These are phyloP conservation scores for Calameuta idolon DNA, from an alignment of 2,888 invertebrate species.

Conservation along the genomic window DNA sequence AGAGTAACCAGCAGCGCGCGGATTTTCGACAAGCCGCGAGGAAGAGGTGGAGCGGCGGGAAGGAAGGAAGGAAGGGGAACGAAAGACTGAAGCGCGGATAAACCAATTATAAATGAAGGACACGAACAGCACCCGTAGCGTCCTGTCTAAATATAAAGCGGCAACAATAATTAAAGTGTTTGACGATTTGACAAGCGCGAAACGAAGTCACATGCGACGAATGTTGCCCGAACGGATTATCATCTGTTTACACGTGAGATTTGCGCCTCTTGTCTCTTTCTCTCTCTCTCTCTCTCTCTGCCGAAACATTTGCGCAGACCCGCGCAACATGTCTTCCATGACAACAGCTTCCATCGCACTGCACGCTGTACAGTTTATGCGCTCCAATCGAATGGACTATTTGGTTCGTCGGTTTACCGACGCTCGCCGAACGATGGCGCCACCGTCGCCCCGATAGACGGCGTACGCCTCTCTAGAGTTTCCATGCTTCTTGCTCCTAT, in stretches of 20 bases:
- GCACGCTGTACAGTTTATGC: not conserved
- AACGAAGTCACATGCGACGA: constrained; percentile 50
- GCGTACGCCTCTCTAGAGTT: not conserved
- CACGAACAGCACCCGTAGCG: constrained; percentile 23
- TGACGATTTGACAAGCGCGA: constrained; percentile 52
- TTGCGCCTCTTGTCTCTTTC: constrained; percentile 29
- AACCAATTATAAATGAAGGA: constrained; percentile 26
- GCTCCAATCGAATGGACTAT: not conserved
- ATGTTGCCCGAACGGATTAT: constrained; percentile 47
- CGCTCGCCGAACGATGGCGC: not conserved
- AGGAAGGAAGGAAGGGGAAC: constrained; percentile 27
- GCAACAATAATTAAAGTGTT: constrained; percentile 54
- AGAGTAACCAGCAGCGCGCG: not conserved
- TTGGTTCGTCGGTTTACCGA: not conserved
- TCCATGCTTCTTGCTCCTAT: not conserved
- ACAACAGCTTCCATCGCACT: not conserved
- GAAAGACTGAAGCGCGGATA: constrained; percentile 2
- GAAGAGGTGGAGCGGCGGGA: constrained; percentile 19
- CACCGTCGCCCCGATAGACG: not conserved
- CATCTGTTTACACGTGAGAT: constrained; percentile 47
- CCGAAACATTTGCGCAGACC: not conserved
- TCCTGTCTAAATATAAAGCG: constrained; percentile 46
- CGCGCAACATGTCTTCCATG: not conserved
- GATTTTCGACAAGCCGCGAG: constrained; percentile 34
- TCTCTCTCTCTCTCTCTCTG: not conserved